Conservation (phyloP, 2,888 invertebrate species). For the Heliconius ismenius region DNA sequence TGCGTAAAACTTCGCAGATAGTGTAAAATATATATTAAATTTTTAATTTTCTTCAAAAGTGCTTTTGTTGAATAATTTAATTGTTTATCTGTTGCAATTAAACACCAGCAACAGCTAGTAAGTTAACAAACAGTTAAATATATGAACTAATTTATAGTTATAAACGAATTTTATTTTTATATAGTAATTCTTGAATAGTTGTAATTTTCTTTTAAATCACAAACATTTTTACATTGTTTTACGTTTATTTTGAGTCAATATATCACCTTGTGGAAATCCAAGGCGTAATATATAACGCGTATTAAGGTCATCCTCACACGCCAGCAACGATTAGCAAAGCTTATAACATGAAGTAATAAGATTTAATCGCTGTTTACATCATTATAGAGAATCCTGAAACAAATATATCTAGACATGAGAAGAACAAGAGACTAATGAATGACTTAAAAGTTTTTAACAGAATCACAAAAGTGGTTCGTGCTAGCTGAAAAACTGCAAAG, state of each 20-base stretch:
- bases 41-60: not conserved
- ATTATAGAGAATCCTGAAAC: conserved; percentile 13
- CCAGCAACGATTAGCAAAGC: conserved; percentile 20
- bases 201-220: not conserved
- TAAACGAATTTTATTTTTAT: not conserved
- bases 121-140: not conserved
- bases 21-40: not conserved
- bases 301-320: conserved; percentile 33
- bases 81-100: not conserved
- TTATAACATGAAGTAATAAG: conserved; percentile 22
- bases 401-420: not conserved
- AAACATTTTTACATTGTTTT: not conserved
- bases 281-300: conserved; percentile 13
- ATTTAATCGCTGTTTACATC: conserved; percentile 17
- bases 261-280: conserved; percentile 10
- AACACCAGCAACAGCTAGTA: not conserved
- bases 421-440: not conserved
- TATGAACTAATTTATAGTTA: too few relatives aligned
- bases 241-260: conserved; percentile 8
- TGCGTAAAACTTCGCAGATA: not conserved
- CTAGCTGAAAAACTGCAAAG: not conserved
- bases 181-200: not conserved
- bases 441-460: not conserved
- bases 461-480: not conserved
- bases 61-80: not conserved